Evolutionary conservation across 2,888 invertebrate species (phyloP).

Genomic region (Anodontia alba): DNA sequence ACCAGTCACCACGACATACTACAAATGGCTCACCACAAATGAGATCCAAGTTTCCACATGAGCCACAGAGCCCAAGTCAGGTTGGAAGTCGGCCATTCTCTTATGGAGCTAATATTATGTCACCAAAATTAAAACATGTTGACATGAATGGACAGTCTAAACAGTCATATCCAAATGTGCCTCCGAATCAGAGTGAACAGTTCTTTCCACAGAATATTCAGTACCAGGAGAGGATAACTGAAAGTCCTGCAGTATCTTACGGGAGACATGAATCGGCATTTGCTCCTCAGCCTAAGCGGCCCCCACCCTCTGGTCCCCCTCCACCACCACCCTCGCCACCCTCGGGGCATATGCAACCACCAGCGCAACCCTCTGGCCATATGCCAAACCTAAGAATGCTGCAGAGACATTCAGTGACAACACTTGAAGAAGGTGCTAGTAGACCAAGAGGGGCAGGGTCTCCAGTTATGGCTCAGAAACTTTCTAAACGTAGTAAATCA

Average conservation of each 20-base stretch:
- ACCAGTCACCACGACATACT: conserved; percentile 28
- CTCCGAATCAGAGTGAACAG: conserved; percentile 2
- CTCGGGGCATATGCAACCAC: conserved; percentile 35
- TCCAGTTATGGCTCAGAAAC: conserved; percentile 28
- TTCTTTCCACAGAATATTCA: conserved; percentile 21
- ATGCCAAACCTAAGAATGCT: conserved; percentile 23
- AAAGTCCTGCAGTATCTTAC: conserved; percentile 53
- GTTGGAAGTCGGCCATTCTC: conserved; percentile 66
- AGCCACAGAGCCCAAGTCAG: conserved; percentile 57
- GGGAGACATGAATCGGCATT: conserved; percentile 59
- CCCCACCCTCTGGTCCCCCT: conserved; percentile 47
- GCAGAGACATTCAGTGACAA: conserved; percentile 50
- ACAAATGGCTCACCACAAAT: conserved; percentile 43
- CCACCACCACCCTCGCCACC: conserved; percentile 59
- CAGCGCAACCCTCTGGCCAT: conserved; percentile 28
- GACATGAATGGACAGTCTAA: conserved; percentile 43
- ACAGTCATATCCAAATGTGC: conserved; percentile 21
- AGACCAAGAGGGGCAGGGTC: conserved; percentile 25
- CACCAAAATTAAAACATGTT: conserved; percentile 45
- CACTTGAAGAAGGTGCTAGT: conserved; percentile 28
- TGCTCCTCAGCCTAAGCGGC: conserved; percentile 42
- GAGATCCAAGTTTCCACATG: conserved; percentile 43
- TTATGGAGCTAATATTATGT: conserved; percentile 59
- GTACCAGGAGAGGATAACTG: conserved; percentile 31
- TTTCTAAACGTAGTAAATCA: conserved; percentile 55